phyloP scores from a whole-genome alignment of 2,797 vertebrate species.

The Mastacembelus armatus region DNA sequence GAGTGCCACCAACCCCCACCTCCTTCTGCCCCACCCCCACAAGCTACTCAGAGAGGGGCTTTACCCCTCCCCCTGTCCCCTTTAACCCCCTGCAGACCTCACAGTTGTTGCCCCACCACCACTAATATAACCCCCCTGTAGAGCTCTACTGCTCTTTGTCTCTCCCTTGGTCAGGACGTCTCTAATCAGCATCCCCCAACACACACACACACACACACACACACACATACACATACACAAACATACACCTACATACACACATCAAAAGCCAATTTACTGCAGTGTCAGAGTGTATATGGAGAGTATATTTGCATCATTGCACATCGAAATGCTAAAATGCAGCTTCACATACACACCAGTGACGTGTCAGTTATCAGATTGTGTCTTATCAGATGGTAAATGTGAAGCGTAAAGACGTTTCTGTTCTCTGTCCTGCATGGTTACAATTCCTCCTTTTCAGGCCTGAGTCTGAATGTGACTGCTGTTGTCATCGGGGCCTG shows the following conservation, averaged over 20 bases:
- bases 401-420: slow-evolving; percentile 44
- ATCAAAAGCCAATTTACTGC: slow-evolving; percentile 58
- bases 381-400: slow-evolving; percentile 46
- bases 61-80: slow-evolving; percentile 67
- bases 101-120: slow-evolving; percentile 43
- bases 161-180: slow-evolving; percentile 28
- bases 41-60: slow-evolving; percentile 60
- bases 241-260: slow-evolving; percentile 29
- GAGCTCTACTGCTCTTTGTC: slow-evolving; percentile 58
- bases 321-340: slow-evolving; percentile 46
- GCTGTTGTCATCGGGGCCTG: slow-evolving; percentile 51
- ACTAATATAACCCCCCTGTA: slow-evolving; percentile 26
- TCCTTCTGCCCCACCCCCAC: slow-evolving; percentile 20
- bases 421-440: slow-evolving; percentile 44
- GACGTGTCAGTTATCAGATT: slow-evolving; percentile 34
- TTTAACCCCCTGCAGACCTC: slow-evolving; percentile 70
- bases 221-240: slow-evolving; percentile 21
- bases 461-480: slow-evolving; percentile 49
- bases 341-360: not conserved
- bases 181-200: slow-evolving; percentile 53
- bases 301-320: slow-evolving; percentile 49
- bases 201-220: slow-evolving; percentile 24
- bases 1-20: slow-evolving; percentile 56
- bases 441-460: slow-evolving; percentile 63
- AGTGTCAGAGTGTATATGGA: slow-evolving; percentile 11